Base-by-base conservation (phyloP, 2,888 invertebrate species). In the Furcula furcula region DNA sequence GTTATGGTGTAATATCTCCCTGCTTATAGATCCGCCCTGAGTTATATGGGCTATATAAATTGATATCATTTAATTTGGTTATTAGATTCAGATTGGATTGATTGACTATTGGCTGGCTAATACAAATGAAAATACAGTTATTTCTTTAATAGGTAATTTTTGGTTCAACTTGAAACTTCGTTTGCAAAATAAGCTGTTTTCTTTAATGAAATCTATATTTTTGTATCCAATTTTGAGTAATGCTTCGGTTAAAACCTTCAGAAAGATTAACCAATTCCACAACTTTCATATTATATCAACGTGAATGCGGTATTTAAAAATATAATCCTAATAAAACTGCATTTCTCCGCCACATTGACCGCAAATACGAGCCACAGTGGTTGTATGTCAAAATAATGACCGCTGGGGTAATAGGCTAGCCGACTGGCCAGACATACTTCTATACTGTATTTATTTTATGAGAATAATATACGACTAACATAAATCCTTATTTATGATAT, bases 321-420 rank as follows among this genome's bases (percentile, higher is more conserved):
- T 77, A 69, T 74, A 79, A 76, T 79, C 73, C 64, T 74, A 67
- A 82, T 82, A 80, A 78, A 77, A 71, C 66, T 76, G 73, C 75
- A 74, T 76, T 76, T 67, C 70, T 65, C 60, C 65, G 65, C 65
- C 76, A 77, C 75, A 78, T 80, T 86, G 85, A 86, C 86, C 86
- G 83, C 85, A 87, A 76, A 79, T 73, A 69, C 72, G 64, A 62
- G 70, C 76, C 67, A 56, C 71, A 65, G 71, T 74, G 76, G 80
- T 64, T 69, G 71, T 89, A 76, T 82, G 83, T 89, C 88, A 88
- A 85, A 87, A 85, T 89, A 87, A 88, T 85, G 83, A 81, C 80
- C 77, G 56, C 55, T 45, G 20, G 49, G 63, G 75, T 76, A 80
- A 79, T 76, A 76, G 76, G 65, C 69, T 53, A 60, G 56, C 52